These are phyloP conservation scores for Vireo griseus DNA, from an alignment of 2,797 vertebrate species.

Conservation along the genomic window DNA sequence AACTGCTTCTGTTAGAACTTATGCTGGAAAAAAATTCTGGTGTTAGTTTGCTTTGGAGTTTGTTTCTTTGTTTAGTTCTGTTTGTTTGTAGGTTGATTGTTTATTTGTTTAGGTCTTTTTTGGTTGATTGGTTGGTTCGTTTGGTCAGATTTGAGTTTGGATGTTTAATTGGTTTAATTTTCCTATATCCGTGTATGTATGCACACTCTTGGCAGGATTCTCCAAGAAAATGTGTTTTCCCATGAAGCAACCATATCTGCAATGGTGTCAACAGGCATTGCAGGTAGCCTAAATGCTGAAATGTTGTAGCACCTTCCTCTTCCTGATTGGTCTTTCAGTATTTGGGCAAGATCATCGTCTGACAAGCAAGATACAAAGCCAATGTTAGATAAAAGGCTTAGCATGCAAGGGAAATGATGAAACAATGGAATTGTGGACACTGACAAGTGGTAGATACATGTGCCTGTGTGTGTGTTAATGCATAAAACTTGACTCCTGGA, in stretches of 20 bases:
- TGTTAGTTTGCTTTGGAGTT: neutral
- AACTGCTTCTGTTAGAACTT: neutral
- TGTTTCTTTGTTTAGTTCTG: neutral
- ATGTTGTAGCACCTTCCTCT: neutral
- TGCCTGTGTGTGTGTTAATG: too few species aligned
- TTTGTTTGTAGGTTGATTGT: neutral
- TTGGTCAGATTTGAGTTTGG: neutral
- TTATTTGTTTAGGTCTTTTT: neutral
- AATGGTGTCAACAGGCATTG: neutral
- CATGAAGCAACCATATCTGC: neutral
- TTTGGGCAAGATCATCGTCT: neutral
- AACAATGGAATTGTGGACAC: neutral
- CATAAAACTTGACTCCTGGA: neutral
- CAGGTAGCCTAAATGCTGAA: neutral
- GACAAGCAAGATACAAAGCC: neutral
- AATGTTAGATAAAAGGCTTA: neutral
- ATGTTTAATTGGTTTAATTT: neutral
- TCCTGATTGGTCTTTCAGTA: neutral
- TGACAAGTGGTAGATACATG: neutral
- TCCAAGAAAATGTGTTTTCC: neutral
- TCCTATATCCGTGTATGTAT: neutral
- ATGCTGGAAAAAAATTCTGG: neutral
- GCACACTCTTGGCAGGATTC: neutral
- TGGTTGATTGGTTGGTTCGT: neutral
- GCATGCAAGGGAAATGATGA: neutral